These are phyloP conservation scores for Rousettus leschenaultii DNA, from an alignment of 2,113 vertebrate genomes.

Conservation along the genomic window DNA sequence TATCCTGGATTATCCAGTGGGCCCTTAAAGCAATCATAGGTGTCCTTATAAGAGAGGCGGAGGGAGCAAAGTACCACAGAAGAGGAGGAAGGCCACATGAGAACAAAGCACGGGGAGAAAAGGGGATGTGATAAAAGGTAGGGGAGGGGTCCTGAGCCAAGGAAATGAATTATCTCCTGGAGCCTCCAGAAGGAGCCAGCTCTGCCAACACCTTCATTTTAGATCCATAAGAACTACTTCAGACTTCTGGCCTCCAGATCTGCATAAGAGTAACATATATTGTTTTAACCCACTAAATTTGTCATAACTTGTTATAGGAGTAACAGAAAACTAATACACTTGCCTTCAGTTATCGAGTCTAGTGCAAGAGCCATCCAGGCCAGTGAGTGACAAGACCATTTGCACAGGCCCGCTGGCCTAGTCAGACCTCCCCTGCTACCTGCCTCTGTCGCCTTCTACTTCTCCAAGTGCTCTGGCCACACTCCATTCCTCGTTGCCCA, in stretches of 20 bases:
- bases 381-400: neutral
- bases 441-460: fast-evolving
- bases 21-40: neutral
- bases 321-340: fast-evolving
- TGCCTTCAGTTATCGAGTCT: no score
- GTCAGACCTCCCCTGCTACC: neutral
- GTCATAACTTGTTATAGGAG: neutral
- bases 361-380: neutral
- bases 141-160: neutral
- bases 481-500: neutral
- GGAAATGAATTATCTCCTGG: neutral
- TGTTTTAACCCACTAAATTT: neutral
- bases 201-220: neutral
- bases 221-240: neutral
- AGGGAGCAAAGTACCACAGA: neutral
- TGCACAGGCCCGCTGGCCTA: no score
- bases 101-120: neutral
- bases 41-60: neutral
- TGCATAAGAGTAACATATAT: neutral
- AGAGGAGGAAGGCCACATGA: fast-evolving
- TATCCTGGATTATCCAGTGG: neutral
- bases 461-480: neutral
- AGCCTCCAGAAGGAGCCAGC: neutral
- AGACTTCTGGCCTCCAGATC: neutral
- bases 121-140: fast-evolving